A percentile compares a stretch with the other conserved stretches of the same genome.
Conservation (phyloP, 2,113 vertebrate species). For the Thermophis baileyi region DNA sequence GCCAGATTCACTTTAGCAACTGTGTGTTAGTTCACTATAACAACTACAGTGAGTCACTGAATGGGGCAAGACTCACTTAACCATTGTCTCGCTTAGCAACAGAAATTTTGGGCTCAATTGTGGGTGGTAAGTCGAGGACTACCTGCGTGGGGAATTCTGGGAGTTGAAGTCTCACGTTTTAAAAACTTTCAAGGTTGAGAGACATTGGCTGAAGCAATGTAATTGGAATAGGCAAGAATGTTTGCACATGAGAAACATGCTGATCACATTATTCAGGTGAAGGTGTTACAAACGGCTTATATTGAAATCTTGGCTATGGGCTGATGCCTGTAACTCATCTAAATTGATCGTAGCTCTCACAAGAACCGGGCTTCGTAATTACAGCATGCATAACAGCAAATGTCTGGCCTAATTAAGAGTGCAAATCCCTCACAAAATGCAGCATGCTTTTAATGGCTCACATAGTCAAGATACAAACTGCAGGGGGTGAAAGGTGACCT, state of each 20-base stretch:
- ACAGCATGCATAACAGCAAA: not conserved
- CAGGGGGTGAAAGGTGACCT: not conserved
- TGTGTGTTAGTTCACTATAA: not conserved
- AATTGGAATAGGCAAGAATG: not conserved
- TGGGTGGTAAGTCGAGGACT: not conserved
- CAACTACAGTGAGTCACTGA: not conserved
- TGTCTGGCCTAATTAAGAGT: not conserved
- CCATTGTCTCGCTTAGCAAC: not conserved
- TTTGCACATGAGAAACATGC: not conserved
- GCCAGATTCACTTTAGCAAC: not conserved
- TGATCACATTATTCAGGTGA: not conserved
- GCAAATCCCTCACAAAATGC: not conserved
- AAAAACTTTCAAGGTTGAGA: not conserved
- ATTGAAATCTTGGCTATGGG: not conserved
- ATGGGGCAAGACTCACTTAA: not conserved
- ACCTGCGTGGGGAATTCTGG: not conserved
- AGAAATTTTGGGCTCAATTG: not conserved
- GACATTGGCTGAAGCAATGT: too few relatives aligned
- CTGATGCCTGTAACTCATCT: not conserved
- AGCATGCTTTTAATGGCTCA: not conserved
- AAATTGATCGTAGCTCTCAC: not conserved
- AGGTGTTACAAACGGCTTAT: not conserved
- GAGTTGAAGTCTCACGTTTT: not conserved
- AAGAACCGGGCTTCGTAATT: not conserved
- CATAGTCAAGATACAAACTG: not conserved